Percentiles rank a stretch among this genome's conserved stretches.
These are phyloP conservation scores for Garrulus glandarius DNA, from an alignment of 2,797 vertebrate species.

Conservation along the genomic window DNA sequence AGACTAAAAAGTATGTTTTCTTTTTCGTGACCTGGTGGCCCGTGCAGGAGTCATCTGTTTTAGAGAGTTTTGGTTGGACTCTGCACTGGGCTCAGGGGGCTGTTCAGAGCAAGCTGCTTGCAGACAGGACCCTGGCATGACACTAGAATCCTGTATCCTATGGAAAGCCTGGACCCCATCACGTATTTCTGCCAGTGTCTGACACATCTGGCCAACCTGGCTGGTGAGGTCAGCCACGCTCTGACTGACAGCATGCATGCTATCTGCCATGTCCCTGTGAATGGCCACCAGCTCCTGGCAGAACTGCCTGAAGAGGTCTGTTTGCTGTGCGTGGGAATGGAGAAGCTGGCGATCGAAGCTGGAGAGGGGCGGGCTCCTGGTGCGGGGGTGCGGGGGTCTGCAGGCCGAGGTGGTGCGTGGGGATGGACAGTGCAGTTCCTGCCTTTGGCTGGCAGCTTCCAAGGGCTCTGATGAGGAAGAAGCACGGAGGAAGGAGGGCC, in stretches of 20 bases:
- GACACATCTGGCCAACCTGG: slow-evolving; percentile 70
- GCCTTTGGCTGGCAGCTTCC: slow-evolving; percentile 47
- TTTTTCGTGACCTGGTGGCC: slow-evolving; percentile 73
- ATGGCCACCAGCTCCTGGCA: slow-evolving; percentile 73
- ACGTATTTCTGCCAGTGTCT: slow-evolving; percentile 69
- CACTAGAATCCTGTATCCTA: not conserved
- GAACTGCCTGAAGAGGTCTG: slow-evolving; percentile 70
- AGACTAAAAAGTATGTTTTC: slow-evolving; percentile 66
- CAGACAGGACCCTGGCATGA: not conserved
- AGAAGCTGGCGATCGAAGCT: slow-evolving; percentile 69
- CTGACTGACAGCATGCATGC: slow-evolving; percentile 68
- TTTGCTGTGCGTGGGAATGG: slow-evolving; percentile 64
- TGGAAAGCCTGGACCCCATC: slow-evolving; percentile 60
- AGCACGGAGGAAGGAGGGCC: slow-evolving; percentile 43
- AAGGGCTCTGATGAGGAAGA: slow-evolving; percentile 62
- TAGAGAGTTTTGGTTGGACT: not conserved
- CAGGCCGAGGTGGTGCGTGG: slow-evolving; percentile 7
- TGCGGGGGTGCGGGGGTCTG: slow-evolving; percentile 1
- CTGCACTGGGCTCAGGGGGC: not conserved
- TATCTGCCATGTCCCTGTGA: slow-evolving; percentile 72
- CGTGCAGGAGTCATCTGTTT: not conserved
- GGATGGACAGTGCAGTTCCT: slow-evolving; percentile 37
- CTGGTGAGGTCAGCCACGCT: slow-evolving; percentile 67
- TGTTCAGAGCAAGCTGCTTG: slow-evolving; percentile 2
- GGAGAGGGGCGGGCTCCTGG: not conserved